These are phyloP conservation scores for Pogonomyrmex californicus DNA, from an alignment of 1,140 invertebrate genomes.

Conservation along the genomic window DNA sequence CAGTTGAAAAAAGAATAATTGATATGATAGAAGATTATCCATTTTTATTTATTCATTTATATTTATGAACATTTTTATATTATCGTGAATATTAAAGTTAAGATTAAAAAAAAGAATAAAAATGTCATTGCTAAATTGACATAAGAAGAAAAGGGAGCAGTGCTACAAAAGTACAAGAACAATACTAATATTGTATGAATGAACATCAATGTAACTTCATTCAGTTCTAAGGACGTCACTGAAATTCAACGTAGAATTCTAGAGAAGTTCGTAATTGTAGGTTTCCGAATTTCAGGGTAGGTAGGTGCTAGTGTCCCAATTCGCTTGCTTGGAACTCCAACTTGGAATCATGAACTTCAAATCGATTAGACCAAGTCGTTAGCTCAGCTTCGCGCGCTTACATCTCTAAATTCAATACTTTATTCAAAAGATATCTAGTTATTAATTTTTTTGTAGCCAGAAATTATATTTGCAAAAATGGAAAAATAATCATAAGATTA, in stretches of 20 bases:
- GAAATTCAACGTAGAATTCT: slow-evolving; percentile 22
- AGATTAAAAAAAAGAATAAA: background rate
- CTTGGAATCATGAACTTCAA: slow-evolving; percentile 36
- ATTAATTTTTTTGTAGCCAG: background rate
- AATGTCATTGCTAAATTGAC: background rate
- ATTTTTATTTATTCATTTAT: background rate
- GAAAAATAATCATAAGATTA: background rate
- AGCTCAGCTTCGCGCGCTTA: background rate
- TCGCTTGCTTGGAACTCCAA: slow-evolving; percentile 28
- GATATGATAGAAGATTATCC: background rate
- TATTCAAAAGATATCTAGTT: background rate
- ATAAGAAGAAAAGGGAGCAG: background rate
- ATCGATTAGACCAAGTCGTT: slow-evolving; percentile 44
- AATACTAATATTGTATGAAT: background rate
- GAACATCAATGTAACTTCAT: slow-evolving; percentile 24
- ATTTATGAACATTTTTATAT: background rate
- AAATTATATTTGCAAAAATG: background rate
- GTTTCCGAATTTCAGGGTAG: slow-evolving; percentile 43
- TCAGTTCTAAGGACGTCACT: slow-evolving; percentile 22
- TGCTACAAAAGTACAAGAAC: no score
- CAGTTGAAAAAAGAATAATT: background rate
- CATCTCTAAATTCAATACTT: slow-evolving; percentile 1
- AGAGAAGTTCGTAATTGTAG: slow-evolving; percentile 43
- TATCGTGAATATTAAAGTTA: background rate
- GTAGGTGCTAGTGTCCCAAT: slow-evolving; percentile 24